Percentiles rank a stretch among this genome's conserved stretches.
Conservation (phyloP, 2,888 invertebrate genomes). For the Aproaerema taeniolella region DNA sequence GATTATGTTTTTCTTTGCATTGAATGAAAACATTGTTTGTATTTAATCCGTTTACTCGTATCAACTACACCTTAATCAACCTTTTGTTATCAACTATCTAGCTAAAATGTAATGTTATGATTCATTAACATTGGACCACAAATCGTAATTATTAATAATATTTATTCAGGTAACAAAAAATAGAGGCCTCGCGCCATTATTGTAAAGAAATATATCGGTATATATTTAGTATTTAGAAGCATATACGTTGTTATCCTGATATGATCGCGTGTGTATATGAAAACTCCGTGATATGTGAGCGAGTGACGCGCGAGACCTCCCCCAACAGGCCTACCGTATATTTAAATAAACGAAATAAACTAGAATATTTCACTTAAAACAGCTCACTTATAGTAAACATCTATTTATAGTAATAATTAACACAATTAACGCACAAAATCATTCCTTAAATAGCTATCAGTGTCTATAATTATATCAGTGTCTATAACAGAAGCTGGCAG, state of each 20-base stretch:
- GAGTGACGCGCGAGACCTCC: constrained; percentile 41
- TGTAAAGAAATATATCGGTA: constrained; percentile 26
- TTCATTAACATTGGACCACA: constrained; percentile 77
- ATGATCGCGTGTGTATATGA: constrained; percentile 41
- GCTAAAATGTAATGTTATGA: constrained; percentile 68
- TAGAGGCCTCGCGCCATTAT: constrained; percentile 49
- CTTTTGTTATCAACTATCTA: constrained; percentile 64
- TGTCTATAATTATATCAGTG: constrained; percentile 40
- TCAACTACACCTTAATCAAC: constrained; percentile 51
- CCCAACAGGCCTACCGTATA: constrained; percentile 55
- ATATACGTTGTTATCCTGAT: constrained; percentile 35
- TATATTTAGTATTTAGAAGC: constrained; percentile 15
- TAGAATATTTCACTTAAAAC: constrained; percentile 63
- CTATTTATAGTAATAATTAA: constrained; percentile 58
- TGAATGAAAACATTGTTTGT: constrained; percentile 16
- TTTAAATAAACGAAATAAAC: constrained; percentile 71
- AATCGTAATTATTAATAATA: constrained; percentile 72
- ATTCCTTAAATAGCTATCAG: constrained; percentile 61
- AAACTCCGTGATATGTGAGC: constrained; percentile 51
- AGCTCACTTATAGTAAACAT: constrained; percentile 63
- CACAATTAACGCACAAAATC: constrained; percentile 66
- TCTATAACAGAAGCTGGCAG: constrained; percentile 68
- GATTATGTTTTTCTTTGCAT: constrained; percentile 33
- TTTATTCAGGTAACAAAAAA: constrained; percentile 77
- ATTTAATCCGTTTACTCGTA: constrained; percentile 20